Base-by-base conservation (phyloP, 2,797 vertebrate genomes). In the Furcifer pardalis region DNA sequence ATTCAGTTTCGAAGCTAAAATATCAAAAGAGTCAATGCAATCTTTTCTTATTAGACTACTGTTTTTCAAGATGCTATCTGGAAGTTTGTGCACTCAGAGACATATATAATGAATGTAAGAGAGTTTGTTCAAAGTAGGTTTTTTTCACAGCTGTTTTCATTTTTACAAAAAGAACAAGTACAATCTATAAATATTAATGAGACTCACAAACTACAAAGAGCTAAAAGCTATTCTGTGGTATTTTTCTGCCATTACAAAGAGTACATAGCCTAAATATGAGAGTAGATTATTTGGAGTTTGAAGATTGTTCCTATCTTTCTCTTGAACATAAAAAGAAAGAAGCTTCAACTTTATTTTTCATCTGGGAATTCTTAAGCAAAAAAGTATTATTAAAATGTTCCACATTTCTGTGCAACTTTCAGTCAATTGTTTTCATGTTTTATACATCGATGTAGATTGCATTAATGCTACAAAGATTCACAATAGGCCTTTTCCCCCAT, bases 151-250 rank as follows among this genome's bases (percentile, higher is more conserved):
- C 35, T 66, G 2, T 69, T 93, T 88, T 73, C 84, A 13, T 82
- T 85, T 92, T 90, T 89, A 85, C 35, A 69, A 89, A 71, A 19
- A 87, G 2, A 91, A 82, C 40, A 81, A 93, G 89, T 88, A 80
- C 60, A 13, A 17, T n/a, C 12, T 84, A 88, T 91, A 91, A 93
- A 93, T 93, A 94, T 90, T 94, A 89, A 92, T 93, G 79, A 73
- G 69, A 86, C 1, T 37, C 12, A 77, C 68, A 83, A 65, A 81
- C 1, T 79, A 86, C 42, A 89, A 89, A 49, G 49, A 92, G 44
- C 1, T 89, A 86, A 91, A 91, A 86, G 72, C 85, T 7, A 89
- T 80, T 84, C 12, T 44, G 46, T 7, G 10, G 40, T 84, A 9
- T 12, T 52, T 84, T 90, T 85, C 75, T 93, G n/a, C 65, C 77